Evolutionary conservation across 2,888 invertebrate species (phyloP), one percentile per base, ranked within the genome.

Genomic region (Hipparchia semele): DNA sequence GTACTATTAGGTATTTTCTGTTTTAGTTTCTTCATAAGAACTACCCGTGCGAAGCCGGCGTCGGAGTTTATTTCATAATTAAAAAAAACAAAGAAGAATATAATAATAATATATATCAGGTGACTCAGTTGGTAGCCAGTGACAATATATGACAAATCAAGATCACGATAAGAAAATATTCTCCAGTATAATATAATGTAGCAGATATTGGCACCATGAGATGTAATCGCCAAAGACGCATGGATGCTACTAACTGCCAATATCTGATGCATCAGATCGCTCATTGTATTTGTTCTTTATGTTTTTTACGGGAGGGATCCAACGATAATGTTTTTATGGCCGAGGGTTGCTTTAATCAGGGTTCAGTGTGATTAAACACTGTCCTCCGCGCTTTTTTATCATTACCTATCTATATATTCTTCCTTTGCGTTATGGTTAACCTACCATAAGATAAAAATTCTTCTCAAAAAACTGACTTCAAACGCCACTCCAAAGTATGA

Each of bases 321-420:
- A 86, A 86, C 90, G 93, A 92, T 94, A 93, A 93, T 94, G 94
- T 93, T 93, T 94, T 94, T 94, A 94, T 91, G 92, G 92, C 88
- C 86, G 81, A 80, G 87, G 87, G 84, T 83, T 83, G 87, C 87
- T 85, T 89, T 94, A 92, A 94, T 94, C 94, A 94, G 91, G 89
- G 89, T 86, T 86, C 87, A 86, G 85, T 88, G 91, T 92, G 92
- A 93, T 94, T 92, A 94, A 91, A 90, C 84, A 85, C 82, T 76
- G 73, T 75, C 65, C 73, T 73, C 69, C 67, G 49, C 71, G 73
- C 49, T 62, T 62, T 56, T 53, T 56, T 68, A 71, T 61, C 68
- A 49, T 58, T 61, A 49, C 7, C 7, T 49, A 46, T 46, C 4
- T 46, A 39, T 39, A 64, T 6, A 51, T 39, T 54, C n/a, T 64